phyloP scores from a whole-genome alignment of 2,888 invertebrate genomes.

The Ceratothoa steindachneri region DNA sequence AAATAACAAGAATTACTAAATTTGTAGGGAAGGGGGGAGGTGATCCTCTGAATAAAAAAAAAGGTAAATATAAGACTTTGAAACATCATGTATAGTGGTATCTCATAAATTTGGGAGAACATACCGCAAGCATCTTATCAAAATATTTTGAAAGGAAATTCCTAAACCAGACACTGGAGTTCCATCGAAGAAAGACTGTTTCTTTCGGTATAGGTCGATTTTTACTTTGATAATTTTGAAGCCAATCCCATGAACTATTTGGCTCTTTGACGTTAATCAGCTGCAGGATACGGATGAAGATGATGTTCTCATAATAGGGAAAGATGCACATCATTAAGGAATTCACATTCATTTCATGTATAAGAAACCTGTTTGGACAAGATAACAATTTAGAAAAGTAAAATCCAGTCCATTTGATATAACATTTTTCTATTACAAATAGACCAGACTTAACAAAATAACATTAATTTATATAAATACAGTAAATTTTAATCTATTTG shows the following conservation, averaged over 20 bases:
- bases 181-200: conserved; percentile 68
- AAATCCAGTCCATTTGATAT: neutral
- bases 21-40: no score
- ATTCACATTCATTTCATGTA: conserved; percentile 82
- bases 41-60: no score
- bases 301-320: conserved; percentile 88
- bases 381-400: neutral
- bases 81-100: no score
- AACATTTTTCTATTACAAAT: neutral
- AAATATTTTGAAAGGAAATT: conserved; percentile 57
- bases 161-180: conserved; percentile 62
- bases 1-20: no score
- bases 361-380: conserved; percentile 63
- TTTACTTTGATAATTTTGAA: conserved; percentile 67
- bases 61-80: no score
- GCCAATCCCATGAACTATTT: conserved; percentile 70
- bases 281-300: conserved; percentile 76
- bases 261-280: conserved; percentile 62
- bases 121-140: conserved; percentile 26
- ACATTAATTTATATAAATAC: no score
- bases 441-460: no score
- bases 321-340: conserved; percentile 73
- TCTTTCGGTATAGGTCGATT: conserved; percentile 70
- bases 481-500: no score
- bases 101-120: no score